Evolutionary conservation across 2,797 vertebrate species (phyloP).

Genomic region (Tolypeutes matacus): DNA sequence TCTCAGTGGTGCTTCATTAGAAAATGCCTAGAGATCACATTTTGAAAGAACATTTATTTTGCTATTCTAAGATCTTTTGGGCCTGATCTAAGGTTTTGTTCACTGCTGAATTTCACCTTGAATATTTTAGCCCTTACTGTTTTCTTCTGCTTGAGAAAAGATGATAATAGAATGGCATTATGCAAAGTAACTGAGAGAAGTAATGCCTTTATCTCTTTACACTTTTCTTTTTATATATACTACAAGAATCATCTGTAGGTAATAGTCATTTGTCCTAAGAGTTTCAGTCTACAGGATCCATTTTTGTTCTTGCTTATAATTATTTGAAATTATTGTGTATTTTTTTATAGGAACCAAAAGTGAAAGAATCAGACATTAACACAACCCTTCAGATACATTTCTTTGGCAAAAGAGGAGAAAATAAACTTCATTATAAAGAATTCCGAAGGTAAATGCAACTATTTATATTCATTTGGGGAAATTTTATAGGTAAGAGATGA

Average conservation of each 20-base stretch:
- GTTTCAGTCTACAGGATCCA: not conserved
- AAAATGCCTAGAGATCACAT: not conserved
- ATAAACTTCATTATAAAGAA: constrained; percentile 93
- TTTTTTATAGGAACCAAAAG: constrained; percentile 86
- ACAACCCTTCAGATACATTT: constrained; percentile 95
- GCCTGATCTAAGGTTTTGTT: not conserved
- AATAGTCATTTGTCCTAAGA: not conserved
- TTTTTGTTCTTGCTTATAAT: constrained; percentile 43
- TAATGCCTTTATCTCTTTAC: not conserved
- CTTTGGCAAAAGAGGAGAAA: constrained; percentile 94
- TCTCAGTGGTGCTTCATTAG: not conserved
- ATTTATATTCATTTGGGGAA: constrained; percentile 53
- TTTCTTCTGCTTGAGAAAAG: not conserved
- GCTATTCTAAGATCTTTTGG: not conserved
- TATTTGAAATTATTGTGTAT: constrained; percentile 48
- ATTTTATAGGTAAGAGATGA: constrained; percentile 1
- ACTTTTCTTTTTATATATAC: not conserved
- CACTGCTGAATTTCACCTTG: not conserved
- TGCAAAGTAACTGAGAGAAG: not conserved
- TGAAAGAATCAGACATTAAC: constrained; percentile 89
- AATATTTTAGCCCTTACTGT: not conserved
- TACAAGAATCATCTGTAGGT: not conserved
- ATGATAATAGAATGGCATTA: not conserved
- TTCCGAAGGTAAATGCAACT: constrained; percentile 91
- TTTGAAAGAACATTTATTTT: not conserved